Base-by-base conservation (phyloP, 2,797 vertebrate genomes). In the Myotis vivesi region DNA sequence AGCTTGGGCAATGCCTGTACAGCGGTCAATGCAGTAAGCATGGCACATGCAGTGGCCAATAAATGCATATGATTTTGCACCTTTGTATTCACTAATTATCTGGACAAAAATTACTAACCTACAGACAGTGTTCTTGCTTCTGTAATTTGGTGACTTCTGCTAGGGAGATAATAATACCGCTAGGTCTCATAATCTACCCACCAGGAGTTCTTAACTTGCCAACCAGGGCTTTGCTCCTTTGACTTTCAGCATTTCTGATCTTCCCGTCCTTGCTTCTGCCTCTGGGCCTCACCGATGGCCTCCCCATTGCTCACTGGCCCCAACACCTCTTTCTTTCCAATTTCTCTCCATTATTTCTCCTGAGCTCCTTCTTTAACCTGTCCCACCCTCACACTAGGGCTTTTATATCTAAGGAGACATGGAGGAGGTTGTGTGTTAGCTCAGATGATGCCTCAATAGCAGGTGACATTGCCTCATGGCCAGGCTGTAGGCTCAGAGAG, bases 11-110 rank as follows among this genome's bases (percentile, higher is more conserved):
- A 46, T 2, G 20, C 9, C 82, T 53, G 0, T 0, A 22, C 0
- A 25, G 19, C 0, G 0, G 17, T 64, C 22, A 44, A 1, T 0
- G 0, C 30, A 4, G 25, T 19, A 41, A 33, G 17, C 25, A 6
- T 7, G 22, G 38, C 1, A 13, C 3, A 25, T 0, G 0, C 41
- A 30, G 11, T 6, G 7, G 36, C 2, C 22, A 1, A 7, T 2
- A 44, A 30, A 2, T 17, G 10, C n/a, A 6, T 0, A 3, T 15
- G 6, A 22, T 15, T 25, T n/a, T 22, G 28, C 28, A 28, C 11
- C 46, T 33, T 28, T 73, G n/a, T 30, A 22, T 28, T n/a, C 30
- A 23, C n/a, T 1, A 17, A 17, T 33, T 49, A 71, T 41, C 28
- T 30, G 38, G 62, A 22, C 0, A 30, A 33, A 8, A 59, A 16